Percentiles rank a stretch among this genome's conserved stretches.
Evolutionary conservation across 1,140 invertebrate species (phyloP).

Genomic region (Drosophila auraria): DNA sequence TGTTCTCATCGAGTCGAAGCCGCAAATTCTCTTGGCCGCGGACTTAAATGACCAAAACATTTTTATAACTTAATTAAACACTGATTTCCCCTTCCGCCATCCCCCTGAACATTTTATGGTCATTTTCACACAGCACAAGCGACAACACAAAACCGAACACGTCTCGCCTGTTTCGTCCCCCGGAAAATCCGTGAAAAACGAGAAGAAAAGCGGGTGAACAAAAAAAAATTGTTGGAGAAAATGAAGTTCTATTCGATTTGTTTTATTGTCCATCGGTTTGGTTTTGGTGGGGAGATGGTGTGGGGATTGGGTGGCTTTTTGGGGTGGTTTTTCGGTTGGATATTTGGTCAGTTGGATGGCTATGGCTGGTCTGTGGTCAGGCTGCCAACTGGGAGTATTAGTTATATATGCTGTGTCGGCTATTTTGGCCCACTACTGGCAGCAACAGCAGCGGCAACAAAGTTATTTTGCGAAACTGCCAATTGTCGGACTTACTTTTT

Average conservation of each 20-base stretch:
- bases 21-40: conserved; percentile 14
- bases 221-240: conserved; percentile 50
- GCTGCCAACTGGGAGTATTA: conserved; percentile 75
- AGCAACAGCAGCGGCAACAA: conserved; percentile 37
- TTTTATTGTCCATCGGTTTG: conserved; percentile 74
- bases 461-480: conserved; percentile 77
- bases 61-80: conserved; percentile 83
- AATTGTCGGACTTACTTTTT: conserved; percentile 70
- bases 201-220: conserved; percentile 15
- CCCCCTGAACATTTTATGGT: conserved; percentile 58
- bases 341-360: conserved; percentile 39
- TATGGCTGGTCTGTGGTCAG: conserved; percentile 56
- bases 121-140: conserved; percentile 57
- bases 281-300: not conserved
- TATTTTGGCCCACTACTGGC: conserved; percentile 50
- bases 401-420: conserved; percentile 74
- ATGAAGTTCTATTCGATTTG: conserved; percentile 79
- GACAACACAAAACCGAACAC: conserved; percentile 35
- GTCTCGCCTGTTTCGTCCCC: not conserved
- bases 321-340: conserved; percentile 23
- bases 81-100: conserved; percentile 54
- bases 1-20: conserved; percentile 5
- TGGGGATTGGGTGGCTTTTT: conserved; percentile 14
- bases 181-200: conserved; percentile 14
- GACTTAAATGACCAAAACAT: conserved; percentile 68